Conservation (phyloP, 2,113 vertebrate genomes). For the Platichthys stellatus region DNA sequence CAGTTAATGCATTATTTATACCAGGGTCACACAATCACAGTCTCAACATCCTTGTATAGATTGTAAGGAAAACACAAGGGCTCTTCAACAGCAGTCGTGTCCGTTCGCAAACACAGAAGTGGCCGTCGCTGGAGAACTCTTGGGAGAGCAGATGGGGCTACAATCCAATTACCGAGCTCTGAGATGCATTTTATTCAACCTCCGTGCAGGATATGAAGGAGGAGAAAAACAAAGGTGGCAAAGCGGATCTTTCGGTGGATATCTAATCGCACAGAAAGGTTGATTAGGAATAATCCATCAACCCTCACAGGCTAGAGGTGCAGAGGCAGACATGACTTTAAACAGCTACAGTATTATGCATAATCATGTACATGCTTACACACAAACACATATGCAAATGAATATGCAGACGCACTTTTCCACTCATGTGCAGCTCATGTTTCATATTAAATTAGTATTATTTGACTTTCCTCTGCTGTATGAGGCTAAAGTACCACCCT, state of each 20-base stretch:
- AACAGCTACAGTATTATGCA: constrained; percentile 1
- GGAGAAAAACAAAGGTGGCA: constrained; percentile 6
- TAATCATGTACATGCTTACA: neutral
- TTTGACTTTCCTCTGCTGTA: neutral
- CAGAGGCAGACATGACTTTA: neutral
- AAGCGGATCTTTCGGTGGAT: neutral
- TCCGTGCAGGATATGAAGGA: neutral
- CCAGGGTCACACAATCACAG: constrained; percentile 18
- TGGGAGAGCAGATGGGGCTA: constrained; percentile 13
- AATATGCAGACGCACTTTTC: neutral
- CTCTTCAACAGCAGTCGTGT: constrained; percentile 23
- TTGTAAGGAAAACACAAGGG: constrained; percentile 34
- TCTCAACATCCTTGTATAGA: constrained; percentile 20
- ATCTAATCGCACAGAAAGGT: constrained; percentile 20
- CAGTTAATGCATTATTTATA: constrained; percentile 20
- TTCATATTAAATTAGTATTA: constrained; percentile 58
- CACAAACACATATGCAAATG: neutral
- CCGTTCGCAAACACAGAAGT: constrained; percentile 28
- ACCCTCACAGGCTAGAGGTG: neutral
- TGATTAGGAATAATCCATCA: constrained; percentile 21
- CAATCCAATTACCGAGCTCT: constrained; percentile 42
- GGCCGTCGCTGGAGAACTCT: constrained; percentile 26
- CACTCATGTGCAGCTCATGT: neutral
- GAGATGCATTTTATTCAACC: constrained; percentile 26
- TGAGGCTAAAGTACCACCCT: neutral